Evolutionary conservation across 2,888 invertebrate genomes (phyloP).

Genomic region (Drosophila macrospina): DNA sequence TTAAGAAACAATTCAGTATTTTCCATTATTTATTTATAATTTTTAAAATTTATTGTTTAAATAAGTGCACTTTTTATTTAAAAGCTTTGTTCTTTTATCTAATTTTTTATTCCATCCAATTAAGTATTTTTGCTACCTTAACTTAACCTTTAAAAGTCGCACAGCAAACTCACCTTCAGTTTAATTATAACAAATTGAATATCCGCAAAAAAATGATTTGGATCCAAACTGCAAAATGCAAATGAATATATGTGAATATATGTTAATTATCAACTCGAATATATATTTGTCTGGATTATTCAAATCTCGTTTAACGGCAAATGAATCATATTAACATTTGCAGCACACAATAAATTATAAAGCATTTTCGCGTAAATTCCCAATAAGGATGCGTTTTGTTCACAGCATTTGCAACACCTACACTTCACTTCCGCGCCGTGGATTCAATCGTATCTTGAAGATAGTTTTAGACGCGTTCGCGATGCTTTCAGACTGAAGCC

Average conservation of each 20-base stretch:
- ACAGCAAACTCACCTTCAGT: slow-evolving; percentile 53
- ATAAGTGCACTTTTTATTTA: neutral
- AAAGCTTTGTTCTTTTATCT: neutral
- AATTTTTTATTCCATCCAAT: slow-evolving; percentile 1
- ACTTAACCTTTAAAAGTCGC: slow-evolving; percentile 6
- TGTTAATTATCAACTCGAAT: slow-evolving; percentile 18
- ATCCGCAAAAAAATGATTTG: slow-evolving; percentile 47
- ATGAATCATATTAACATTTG: slow-evolving; percentile 23
- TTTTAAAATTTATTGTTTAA: neutral
- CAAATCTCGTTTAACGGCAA: slow-evolving; percentile 18
- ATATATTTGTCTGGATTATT: slow-evolving; percentile 22
- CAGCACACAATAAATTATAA: slow-evolving; percentile 19
- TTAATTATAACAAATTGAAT: slow-evolving; percentile 25
- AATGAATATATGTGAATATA: slow-evolving; percentile 33
- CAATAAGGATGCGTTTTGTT: slow-evolving; percentile 29
- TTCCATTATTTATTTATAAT: neutral
- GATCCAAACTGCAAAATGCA: slow-evolving; percentile 67
- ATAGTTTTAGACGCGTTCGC: slow-evolving; percentile 48
- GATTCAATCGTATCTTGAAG: slow-evolving; percentile 18
- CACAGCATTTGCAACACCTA: slow-evolving; percentile 38
- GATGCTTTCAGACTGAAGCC: slow-evolving; percentile 74
- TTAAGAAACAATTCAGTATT: neutral
- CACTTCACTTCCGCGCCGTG: slow-evolving; percentile 73
- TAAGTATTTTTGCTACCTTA: neutral
- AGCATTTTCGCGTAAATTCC: neutral